These are phyloP conservation scores for Drosophila navojoa DNA, from an alignment of 1,140 invertebrate genomes.

Conservation along the genomic window DNA sequence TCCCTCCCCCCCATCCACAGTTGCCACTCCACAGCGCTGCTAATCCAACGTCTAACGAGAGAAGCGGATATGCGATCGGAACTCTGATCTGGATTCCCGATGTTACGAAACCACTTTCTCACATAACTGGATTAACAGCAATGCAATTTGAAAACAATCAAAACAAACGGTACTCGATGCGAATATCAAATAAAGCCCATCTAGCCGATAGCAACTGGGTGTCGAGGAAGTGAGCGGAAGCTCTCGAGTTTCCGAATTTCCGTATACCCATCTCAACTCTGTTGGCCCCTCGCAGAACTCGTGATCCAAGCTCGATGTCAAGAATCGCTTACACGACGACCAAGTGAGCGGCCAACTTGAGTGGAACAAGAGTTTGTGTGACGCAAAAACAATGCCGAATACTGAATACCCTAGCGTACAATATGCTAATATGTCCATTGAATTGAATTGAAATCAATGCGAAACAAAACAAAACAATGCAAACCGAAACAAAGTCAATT, in stretches of 20 bases:
- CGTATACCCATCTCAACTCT: slow-evolving; percentile 13
- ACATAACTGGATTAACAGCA: slow-evolving; percentile 43
- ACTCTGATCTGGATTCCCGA: slow-evolving; percentile 16
- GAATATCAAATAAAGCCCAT: background rate
- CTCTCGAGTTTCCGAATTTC: slow-evolving; percentile 26
- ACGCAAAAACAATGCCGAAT: background rate
- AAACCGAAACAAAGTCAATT: background rate
- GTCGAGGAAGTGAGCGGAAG: slow-evolving; percentile 41
- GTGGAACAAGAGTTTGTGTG: background rate
- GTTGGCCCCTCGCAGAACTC: slow-evolving; percentile 7
- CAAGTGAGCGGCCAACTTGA: slow-evolving; percentile 21
- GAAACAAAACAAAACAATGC: background rate
- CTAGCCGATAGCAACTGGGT: background rate
- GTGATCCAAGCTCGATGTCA: background rate
- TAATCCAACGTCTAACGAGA: background rate
- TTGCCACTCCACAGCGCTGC: background rate
- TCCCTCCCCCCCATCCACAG: background rate
- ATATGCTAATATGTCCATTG: background rate
- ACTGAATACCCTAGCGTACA: slow-evolving; percentile 3
- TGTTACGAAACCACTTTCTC: slow-evolving; percentile 28
- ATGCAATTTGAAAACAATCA: slow-evolving; percentile 16
- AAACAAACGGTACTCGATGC: slow-evolving; percentile 24
- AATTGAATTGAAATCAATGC: slow-evolving; percentile 1
- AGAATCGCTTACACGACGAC: background rate
- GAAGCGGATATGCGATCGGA: slow-evolving; percentile 39